Evolutionary conservation across 2,888 invertebrate genomes (phyloP).

Genomic region (Belgica antarctica): DNA sequence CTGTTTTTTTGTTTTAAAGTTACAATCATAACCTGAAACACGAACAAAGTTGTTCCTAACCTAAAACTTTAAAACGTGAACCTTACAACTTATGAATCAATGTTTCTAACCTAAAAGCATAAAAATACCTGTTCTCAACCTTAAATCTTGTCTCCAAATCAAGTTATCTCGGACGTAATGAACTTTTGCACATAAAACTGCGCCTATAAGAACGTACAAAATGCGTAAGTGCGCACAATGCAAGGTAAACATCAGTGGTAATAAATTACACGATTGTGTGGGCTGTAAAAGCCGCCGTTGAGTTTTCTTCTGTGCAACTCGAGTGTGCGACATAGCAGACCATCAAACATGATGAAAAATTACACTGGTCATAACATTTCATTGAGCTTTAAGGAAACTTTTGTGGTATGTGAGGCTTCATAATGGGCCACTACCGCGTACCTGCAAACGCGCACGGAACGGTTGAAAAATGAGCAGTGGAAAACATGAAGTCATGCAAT

Average conservation of each 20-base stretch:
- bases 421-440: not conserved
- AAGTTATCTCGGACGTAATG: too few species aligned
- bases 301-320: not conserved
- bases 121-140: too few species aligned
- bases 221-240: not conserved
- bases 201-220: not conserved
- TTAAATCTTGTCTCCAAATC: too few species aligned
- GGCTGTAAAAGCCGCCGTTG: not conserved
- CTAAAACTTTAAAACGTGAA: too few species aligned
- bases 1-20: too few species aligned
- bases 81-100: too few species aligned
- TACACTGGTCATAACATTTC: conserved; percentile 34
- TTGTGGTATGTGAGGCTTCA: conserved; percentile 7
- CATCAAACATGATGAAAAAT: conserved; percentile 20
- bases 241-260: not conserved
- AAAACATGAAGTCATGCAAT: conserved; percentile 35
- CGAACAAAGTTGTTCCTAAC: too few species aligned
- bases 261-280: not conserved
- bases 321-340: not conserved
- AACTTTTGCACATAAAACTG: not conserved
- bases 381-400: conserved; percentile 30
- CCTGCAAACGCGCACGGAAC: not conserved
- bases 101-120: too few species aligned
- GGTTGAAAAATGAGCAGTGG: not conserved
- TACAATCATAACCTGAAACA: too few species aligned